phyloP scores from a whole-genome alignment of 2,888 invertebrate genomes.

The Himalopsyche japonica region DNA sequence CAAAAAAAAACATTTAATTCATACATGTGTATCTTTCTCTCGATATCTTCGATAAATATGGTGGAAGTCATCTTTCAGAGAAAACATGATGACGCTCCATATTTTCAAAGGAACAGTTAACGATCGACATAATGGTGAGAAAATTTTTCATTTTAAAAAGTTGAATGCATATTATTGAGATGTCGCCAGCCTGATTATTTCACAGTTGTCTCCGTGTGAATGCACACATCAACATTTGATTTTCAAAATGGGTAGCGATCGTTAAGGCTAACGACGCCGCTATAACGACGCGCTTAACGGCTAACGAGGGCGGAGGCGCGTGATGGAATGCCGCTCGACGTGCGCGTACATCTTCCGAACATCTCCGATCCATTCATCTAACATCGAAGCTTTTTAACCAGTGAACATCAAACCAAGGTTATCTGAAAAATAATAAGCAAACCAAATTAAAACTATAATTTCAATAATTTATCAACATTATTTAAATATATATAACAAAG shows the following conservation, averaged over 20 bases:
- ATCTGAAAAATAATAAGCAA: no score
- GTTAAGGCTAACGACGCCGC: conserved; percentile 31
- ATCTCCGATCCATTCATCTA: conserved; percentile 14
- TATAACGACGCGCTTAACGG: conserved; percentile 17
- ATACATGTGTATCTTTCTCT: no score
- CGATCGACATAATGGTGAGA: neutral
- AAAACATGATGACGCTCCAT: no score
- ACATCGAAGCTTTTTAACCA: neutral
- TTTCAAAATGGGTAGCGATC: conserved; percentile 16
- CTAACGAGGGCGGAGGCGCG: conserved; percentile 23
- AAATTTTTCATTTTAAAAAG: neutral
- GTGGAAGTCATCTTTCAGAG: no score
- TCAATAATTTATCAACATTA: no score
- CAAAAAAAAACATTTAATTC: no score
- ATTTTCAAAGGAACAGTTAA: neutral
- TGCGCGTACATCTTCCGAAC: conserved; percentile 12
- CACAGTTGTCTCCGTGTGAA: neutral
- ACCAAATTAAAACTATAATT: no score
- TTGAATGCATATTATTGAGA: neutral
- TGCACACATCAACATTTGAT: neutral
- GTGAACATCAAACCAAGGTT: neutral
- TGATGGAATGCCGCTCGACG: conserved; percentile 25
- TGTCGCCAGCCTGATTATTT: neutral
- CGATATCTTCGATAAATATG: no score
- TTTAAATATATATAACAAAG: no score